Evolutionary conservation across 1,140 invertebrate genomes (phyloP).

Genomic region (Cotesia glomerata): DNA sequence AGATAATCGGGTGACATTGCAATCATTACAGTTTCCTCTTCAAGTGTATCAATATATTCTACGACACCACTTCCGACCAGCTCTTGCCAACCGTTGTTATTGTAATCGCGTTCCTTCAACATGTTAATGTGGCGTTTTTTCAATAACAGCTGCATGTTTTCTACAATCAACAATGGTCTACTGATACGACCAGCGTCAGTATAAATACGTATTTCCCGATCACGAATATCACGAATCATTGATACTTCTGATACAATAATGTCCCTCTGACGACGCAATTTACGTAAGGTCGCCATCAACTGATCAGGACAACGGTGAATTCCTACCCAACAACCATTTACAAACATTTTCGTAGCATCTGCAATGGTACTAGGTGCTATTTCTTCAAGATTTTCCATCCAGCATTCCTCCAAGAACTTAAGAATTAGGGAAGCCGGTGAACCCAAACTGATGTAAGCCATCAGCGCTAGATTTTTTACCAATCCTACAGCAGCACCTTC

Average conservation of each 20-base stretch:
- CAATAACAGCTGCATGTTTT: conserved; percentile 88
- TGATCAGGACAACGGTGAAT: conserved; percentile 98
- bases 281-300: conserved; percentile 94
- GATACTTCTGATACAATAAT: conserved; percentile 99
- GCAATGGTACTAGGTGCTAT: conserved; percentile 94
- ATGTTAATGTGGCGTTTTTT: conserved; percentile 95
- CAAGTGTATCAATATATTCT: conserved; percentile 97
- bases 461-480: conserved; percentile 97
- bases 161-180: conserved; percentile 94
- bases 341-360: conserved; percentile 98
- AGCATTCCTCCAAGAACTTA: conserved; percentile 99
- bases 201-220: conserved; percentile 97
- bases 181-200: conserved; percentile 98
- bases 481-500: conserved; percentile 91
- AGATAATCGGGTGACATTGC: conserved; percentile 98
- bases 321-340: conserved; percentile 99
- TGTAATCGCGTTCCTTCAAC: conserved; percentile 95
- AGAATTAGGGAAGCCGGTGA: conserved; percentile 97
- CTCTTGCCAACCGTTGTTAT: conserved; percentile 94
- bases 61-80: conserved; percentile 96
- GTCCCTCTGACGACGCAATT: conserved; percentile 97
- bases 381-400: conserved; percentile 99
- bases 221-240: conserved; percentile 97
- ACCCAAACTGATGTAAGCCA: conserved; percentile 99
- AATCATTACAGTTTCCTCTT: conserved; percentile 99